A percentile compares a stretch with the other conserved stretches of the same genome.
Conservation (phyloP, 2,888 invertebrate species). For the Orchestes rusci region DNA sequence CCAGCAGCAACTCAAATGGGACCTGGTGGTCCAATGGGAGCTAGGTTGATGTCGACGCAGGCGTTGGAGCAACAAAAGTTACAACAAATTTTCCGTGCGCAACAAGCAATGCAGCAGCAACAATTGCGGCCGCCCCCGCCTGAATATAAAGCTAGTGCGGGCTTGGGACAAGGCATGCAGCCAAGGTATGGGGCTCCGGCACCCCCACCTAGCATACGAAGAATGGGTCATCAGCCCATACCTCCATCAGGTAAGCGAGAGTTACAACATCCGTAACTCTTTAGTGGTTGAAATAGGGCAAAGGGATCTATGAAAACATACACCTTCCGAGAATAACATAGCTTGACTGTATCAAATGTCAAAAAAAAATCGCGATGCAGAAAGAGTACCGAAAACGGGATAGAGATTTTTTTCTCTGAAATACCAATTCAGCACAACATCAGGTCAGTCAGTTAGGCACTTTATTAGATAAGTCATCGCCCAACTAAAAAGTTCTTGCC, state of each 20-base stretch:
- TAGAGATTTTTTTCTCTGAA: no score
- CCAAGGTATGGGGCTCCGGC: slow-evolving; percentile 43
- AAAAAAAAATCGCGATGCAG: no score
- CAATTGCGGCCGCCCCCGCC: slow-evolving; percentile 58
- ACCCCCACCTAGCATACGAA: slow-evolving; percentile 50
- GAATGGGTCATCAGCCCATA: slow-evolving; percentile 65
- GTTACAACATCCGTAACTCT: no score
- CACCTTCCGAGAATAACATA: no score
- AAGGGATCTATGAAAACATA: no score
- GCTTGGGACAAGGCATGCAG: slow-evolving; percentile 46
- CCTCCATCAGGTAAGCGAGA: slow-evolving; percentile 56
- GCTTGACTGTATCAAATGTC: no score
- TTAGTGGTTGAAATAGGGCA: no score
- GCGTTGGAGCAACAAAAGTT: slow-evolving; percentile 42
- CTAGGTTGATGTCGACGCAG: slow-evolving; percentile 32
- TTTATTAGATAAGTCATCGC: no score
- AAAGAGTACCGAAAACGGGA: no score
- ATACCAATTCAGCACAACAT: no score
- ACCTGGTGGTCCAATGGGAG: slow-evolving; percentile 25
- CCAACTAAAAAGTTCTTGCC: no score
- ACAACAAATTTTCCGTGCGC: slow-evolving; percentile 50
- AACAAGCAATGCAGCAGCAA: slow-evolving; percentile 51
- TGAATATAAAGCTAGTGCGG: slow-evolving; percentile 78
- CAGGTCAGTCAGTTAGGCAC: no score
- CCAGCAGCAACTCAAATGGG: slow-evolving; percentile 20